Base-by-base conservation (phyloP, 1,140 invertebrate species). In the Andrena cerasifolii region DNA sequence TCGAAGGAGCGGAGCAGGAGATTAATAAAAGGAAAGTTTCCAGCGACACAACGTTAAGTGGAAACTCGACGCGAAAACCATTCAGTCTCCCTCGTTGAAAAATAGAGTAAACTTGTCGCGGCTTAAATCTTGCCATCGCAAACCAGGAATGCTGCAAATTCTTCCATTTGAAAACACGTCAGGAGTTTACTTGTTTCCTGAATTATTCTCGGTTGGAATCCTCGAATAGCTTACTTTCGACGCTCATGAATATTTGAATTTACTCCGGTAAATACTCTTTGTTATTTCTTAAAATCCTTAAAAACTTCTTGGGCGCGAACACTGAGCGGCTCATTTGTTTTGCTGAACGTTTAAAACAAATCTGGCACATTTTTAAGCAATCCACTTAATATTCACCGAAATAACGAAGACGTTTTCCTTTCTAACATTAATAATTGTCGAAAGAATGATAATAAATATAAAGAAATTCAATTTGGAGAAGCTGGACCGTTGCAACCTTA, bases 1-100 rank as follows among this genome's bases (percentile, higher is more conserved):
- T 8, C 47, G 16, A 40, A 43, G 26, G 10, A 24, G 26, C 3
- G 4, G n/a, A 24, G 24, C 56, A 16, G 18, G 21, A 58, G 26
- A 58, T 70, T 70, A 45, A 70, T 58, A 36, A 45, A 58, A n/a
- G n/a, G n/a, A 47, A 33, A 8, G 5, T 71, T 58, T 12, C 8
- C 3, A 21, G 10, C 7, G 36, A n/a, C 26, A 12, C 18, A 26
- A 71, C 14, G 26, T 14, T 18, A 47, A 47, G 14, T 47, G 28
- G 14, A 59, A 45, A n/a, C 21, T 24, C 12, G n/a, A 18, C 16
- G 54, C n/a, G 8, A 43, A 71, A 47, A 71, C 58, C 26, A 59
- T 59, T 59, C n/a, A 47, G n/a, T 18, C 16, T 16, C 18, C 26
- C 5, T 33, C 18, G 14, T 18, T 21, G 21, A 14, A 33, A 71